phyloP scores from a whole-genome alignment of 2,888 invertebrate genomes.

The Hypolimnas misippus region DNA sequence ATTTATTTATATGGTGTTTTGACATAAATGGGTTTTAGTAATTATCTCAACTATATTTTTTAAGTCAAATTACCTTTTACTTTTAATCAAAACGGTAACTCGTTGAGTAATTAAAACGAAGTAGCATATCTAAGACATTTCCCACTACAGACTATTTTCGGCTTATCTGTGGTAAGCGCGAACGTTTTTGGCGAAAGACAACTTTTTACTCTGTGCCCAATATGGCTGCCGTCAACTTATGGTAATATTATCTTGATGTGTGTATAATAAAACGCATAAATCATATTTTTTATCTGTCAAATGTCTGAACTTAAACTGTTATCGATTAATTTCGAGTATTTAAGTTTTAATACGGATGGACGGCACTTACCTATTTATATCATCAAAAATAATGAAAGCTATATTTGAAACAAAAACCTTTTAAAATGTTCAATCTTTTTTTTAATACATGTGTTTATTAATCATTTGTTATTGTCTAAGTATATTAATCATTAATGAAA shows the following conservation, averaged over 20 bases:
- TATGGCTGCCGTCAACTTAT: conserved; percentile 58
- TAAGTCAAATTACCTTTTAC: conserved; percentile 25
- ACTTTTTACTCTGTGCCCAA: conserved; percentile 63
- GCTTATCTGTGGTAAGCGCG: conserved; percentile 51
- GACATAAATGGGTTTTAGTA: not conserved
- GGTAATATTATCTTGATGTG: conserved; percentile 71
- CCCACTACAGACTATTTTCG: conserved; percentile 58
- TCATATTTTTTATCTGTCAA: conserved; percentile 43
- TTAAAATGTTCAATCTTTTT: too few species aligned
- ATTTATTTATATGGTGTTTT: not conserved
- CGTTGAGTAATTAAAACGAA: conserved; percentile 50
- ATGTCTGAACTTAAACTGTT: conserved; percentile 30
- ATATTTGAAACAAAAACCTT: too few species aligned
- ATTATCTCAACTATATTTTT: conserved; percentile 14
- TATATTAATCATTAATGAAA: too few species aligned
- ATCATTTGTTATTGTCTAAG: too few species aligned
- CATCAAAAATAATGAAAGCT: too few species aligned
- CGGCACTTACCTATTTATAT: not conserved
- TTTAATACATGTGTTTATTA: too few species aligned
- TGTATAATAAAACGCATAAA: conserved; percentile 48
- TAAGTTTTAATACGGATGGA: conserved; percentile 15
- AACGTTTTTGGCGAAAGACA: conserved; percentile 60
- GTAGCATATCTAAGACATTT: conserved; percentile 67
- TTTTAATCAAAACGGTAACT: conserved; percentile 26
- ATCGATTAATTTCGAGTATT: conserved; percentile 38